These are phyloP conservation scores for Panthera uncia DNA, from an alignment of 2,113 vertebrate genomes.

Conservation along the genomic window DNA sequence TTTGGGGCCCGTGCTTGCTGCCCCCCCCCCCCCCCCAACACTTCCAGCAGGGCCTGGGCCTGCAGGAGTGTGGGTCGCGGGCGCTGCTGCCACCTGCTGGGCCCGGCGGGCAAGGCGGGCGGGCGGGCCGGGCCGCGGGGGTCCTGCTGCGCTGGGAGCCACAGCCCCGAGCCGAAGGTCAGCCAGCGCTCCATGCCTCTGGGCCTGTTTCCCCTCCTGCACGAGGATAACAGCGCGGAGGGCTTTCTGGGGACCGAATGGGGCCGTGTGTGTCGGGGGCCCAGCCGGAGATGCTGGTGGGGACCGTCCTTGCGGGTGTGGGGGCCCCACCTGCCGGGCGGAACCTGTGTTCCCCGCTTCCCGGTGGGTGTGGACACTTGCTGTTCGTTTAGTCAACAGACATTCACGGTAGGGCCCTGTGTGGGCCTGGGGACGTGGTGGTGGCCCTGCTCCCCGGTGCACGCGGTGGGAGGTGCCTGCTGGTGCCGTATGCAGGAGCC, in stretches of 20 bases:
- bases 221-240: rapidly evolving
- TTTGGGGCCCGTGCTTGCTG: rapidly evolving
- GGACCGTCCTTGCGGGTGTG: rapidly evolving
- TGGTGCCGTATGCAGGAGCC: not conserved
- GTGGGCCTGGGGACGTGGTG: not conserved
- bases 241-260: rapidly evolving
- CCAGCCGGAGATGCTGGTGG: rapidly evolving
- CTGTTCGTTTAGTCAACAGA: too few relatives aligned
- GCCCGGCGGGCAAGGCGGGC: rapidly evolving
- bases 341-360: rapidly evolving
- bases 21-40: too few relatives aligned
- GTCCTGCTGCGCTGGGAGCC: not conserved
- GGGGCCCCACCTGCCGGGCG: rapidly evolving
- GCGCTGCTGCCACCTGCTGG: constrained; percentile 64
- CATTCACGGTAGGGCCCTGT: not conserved
- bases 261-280: rapidly evolving
- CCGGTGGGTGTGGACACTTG: too few relatives aligned
- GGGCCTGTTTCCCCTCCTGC: not conserved
- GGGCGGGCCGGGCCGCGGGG: rapidly evolving
- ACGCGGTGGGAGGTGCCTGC: not conserved
- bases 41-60: not conserved
- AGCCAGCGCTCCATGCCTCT: not conserved
- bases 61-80: not conserved
- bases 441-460: not conserved
- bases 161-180: not conserved